A percentile compares a stretch with the other conserved stretches of the same genome.
phyloP scores from a whole-genome alignment of 2,797 vertebrate species.

The Pangasius larnaudii region DNA sequence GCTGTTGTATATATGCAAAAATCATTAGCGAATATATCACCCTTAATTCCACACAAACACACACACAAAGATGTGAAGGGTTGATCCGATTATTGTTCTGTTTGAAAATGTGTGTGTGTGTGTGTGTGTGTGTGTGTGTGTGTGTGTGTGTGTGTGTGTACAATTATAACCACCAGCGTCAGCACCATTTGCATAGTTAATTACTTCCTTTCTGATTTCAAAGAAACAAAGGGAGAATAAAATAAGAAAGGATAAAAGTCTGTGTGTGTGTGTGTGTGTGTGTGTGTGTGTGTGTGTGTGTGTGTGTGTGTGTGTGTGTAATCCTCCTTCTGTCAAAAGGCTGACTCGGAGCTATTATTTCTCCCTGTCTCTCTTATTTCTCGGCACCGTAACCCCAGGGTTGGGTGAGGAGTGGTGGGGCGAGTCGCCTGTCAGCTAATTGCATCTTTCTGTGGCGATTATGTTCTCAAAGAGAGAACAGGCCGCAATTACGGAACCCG shows the following conservation, averaged over 20 bases:
- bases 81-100: constrained; percentile 11
- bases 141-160: constrained; percentile 4
- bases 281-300: constrained; percentile 22
- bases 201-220: constrained; percentile 38
- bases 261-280: constrained; percentile 12
- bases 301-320: constrained; percentile 24
- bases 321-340: constrained; percentile 70
- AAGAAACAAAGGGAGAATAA: constrained; percentile 40
- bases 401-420: constrained; percentile 31
- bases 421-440: constrained; percentile 67
- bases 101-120: not conserved
- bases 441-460: constrained; percentile 78
- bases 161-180: constrained; percentile 26
- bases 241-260: constrained; percentile 16
- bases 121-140: constrained; percentile 21
- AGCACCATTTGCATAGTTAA: constrained; percentile 37
- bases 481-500: constrained; percentile 77
- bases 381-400: constrained; percentile 15
- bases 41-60: not conserved
- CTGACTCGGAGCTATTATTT: constrained; percentile 65
- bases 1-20: constrained; percentile 13
- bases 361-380: constrained; percentile 27
- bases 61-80: constrained; percentile 16
- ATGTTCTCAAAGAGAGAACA: constrained; percentile 78
- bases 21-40: constrained; percentile 8